Base-by-base conservation (phyloP, 92 coral and sea anemone species). In the Parazoanthus darwini region DNA sequence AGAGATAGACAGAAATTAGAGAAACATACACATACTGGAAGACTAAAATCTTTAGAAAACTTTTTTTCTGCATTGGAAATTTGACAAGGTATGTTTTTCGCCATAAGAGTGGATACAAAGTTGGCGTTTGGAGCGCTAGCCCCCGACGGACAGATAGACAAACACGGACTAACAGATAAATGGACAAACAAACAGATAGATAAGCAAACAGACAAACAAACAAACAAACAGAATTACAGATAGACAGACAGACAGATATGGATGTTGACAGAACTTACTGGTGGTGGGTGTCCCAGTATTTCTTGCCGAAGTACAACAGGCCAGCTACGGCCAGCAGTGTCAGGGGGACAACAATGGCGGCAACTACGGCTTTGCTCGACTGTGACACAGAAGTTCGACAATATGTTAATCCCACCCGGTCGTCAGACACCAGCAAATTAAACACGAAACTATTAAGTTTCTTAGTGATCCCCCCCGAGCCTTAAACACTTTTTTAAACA, bases 221-320 rank as follows among this genome's bases (percentile, higher is more conserved):
- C 6, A 7, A 5, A 63, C 25, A 63, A 18, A 63, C 6, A 63
- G 1, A 63, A 5, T 0, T 0, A 63, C 68, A 20, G 5, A 18
- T 25, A 63, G 5, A 63, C 70, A 63, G 26, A 63, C 70, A 63
- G 70, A 63, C 26, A 63, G 70, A 73, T 43, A 29, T 9, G 39
- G 16, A 15, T 6, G 37, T 1, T 10, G 4, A 35, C 37, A 54
- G 8, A 38, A 90, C 98, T 88, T 84, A 95, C 98, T 77, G 71
- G 79, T 92, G 59, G 26, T 79, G 82, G 8, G 92, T 85, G 76
- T 89, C 82, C 93, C 94, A 91, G 92, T 88, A 90, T 63, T 90
- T 95, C 86, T 82, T 93, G 77, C 87, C 98, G 78, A 93, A 95
- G 88, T 95, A 95, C 65, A 87, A 77, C 1, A 74, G 88, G 2